Evolutionary conservation across 1,140 invertebrate genomes (phyloP).

Genomic region (Carcinoscorpius rotundicauda): DNA sequence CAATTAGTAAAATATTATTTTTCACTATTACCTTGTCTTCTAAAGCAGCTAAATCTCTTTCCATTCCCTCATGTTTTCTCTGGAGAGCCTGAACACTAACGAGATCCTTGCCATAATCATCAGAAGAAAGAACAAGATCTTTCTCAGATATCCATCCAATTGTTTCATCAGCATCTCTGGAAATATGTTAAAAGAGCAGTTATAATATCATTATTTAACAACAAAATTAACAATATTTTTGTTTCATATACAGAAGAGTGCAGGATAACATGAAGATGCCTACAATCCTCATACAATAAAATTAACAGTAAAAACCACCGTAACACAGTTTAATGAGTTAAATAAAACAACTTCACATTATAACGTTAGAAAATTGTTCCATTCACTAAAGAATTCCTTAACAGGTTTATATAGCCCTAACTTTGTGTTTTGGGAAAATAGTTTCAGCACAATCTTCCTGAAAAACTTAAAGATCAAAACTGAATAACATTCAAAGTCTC

Average conservation of each 20-base stretch:
- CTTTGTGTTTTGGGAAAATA: too few species aligned
- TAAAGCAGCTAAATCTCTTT: conserved; percentile 90
- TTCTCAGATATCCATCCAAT: conserved; percentile 99
- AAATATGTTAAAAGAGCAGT: background rate
- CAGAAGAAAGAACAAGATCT: conserved; percentile 86
- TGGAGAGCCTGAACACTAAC: conserved; percentile 88
- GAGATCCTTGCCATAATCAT: conserved; percentile 95
- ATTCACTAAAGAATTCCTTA: too few species aligned
- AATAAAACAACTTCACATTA: background rate
- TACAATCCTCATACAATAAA: background rate
- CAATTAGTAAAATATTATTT: conserved; percentile 28
- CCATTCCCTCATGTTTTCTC: conserved; percentile 94
- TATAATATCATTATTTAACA: background rate
- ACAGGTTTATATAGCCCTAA: too few species aligned
- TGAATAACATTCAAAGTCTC: too few species aligned
- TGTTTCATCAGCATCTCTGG: conserved; percentile 90
- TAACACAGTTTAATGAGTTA: background rate
- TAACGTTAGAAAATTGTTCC: background rate
- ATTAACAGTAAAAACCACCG: background rate
- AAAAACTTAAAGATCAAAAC: too few species aligned
- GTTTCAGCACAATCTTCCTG: too few species aligned
- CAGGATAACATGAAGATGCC: background rate
- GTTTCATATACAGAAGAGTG: background rate
- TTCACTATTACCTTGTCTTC: conserved; percentile 71
- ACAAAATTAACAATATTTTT: background rate